phyloP scores from a whole-genome alignment of 2,113 vertebrate genomes.

The Peromyscus californicus region DNA sequence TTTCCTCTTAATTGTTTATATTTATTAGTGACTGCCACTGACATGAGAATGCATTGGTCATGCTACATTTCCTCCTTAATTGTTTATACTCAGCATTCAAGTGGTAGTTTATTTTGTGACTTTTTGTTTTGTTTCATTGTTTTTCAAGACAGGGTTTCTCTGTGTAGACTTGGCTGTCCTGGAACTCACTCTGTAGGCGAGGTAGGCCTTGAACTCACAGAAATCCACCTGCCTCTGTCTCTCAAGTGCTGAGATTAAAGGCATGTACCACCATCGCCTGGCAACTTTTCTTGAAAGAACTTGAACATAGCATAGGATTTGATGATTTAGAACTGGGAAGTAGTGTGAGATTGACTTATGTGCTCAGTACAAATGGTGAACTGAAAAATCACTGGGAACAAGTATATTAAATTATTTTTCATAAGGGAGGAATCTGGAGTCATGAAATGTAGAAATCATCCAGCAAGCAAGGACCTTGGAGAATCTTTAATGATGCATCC shows the following conservation, averaged over 20 bases:
- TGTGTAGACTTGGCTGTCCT: too few species aligned
- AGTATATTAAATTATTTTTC: not conserved
- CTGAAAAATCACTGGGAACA: slow-evolving; percentile 14
- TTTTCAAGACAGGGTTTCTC: too few species aligned
- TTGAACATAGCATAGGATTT: slow-evolving; percentile 87
- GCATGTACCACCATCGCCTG: too few species aligned
- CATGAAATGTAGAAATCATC: not conserved
- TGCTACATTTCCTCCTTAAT: too few species aligned
- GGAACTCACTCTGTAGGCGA: too few species aligned
- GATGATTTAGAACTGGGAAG: not conserved
- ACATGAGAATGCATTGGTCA: too few species aligned
- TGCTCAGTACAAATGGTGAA: not conserved
- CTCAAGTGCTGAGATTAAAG: too few species aligned
- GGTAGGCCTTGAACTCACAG: too few species aligned
- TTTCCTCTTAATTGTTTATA: not conserved
- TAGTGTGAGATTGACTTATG: not conserved
- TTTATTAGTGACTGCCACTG: not conserved
- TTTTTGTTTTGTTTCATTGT: not conserved
- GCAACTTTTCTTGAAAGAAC: slow-evolving; percentile 66
- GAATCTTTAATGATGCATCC: not conserved
- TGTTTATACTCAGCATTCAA: not conserved
- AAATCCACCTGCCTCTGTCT: too few species aligned
- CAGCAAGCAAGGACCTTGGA: not conserved
- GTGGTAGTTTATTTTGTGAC: slow-evolving; percentile 42
- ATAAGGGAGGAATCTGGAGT: slow-evolving; percentile 35